These are phyloP conservation scores for Zootermopsis nevadensis DNA, from an alignment of 2,888 invertebrate genomes.

Conservation along the genomic window DNA sequence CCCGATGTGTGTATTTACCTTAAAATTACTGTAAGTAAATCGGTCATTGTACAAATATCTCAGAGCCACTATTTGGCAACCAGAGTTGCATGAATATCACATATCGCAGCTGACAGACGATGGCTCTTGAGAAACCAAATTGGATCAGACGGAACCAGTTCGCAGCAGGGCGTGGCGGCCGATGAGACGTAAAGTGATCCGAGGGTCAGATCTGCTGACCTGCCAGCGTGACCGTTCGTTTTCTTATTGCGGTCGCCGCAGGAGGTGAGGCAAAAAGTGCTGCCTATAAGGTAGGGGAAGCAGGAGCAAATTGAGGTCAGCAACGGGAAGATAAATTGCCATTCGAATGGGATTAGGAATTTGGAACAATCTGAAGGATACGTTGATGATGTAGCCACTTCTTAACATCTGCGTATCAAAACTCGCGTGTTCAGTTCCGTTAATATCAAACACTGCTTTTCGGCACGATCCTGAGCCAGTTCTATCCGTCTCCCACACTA, in stretches of 20 bases:
- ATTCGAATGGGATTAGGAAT: neutral
- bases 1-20: no score
- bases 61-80: no score
- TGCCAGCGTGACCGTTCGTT: slow-evolving; percentile 1
- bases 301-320: neutral
- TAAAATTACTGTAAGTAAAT: no score
- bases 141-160: slow-evolving; percentile 21
- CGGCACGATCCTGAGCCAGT: no score
- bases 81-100: neutral
- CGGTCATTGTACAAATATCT: no score
- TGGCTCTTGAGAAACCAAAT: neutral
- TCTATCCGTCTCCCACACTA: no score
- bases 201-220: slow-evolving; percentile 7
- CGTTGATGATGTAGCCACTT: no score
- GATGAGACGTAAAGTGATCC: slow-evolving; percentile 11
- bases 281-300: slow-evolving; percentile 5
- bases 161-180: neutral
- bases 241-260: slow-evolving; percentile 6
- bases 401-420: no score
- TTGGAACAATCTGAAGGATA: neutral
- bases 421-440: no score
- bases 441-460: no score
- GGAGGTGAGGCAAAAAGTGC: slow-evolving; percentile 17
- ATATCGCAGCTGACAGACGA: slow-evolving; percentile 6
- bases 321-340: neutral